Base-by-base conservation (phyloP, 2,888 invertebrate genomes). In the Autographa gamma region DNA sequence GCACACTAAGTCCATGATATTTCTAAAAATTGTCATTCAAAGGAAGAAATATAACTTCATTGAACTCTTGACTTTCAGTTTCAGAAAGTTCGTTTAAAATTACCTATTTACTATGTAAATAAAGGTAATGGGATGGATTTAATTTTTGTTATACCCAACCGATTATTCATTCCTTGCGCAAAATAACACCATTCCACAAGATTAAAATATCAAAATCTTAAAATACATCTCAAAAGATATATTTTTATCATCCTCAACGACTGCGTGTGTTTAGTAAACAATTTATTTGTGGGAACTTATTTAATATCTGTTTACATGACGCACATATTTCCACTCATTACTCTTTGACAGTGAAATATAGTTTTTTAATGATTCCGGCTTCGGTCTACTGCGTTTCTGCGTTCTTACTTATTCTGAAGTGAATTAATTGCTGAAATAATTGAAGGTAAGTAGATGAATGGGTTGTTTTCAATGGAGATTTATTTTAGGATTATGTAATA, bases 281-380 rank as follows among this genome's bases (percentile, higher is more conserved):
- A 67, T 66, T 66, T 76, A 76, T 73, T 71, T 34, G 63, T 54
- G 64, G 64, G 73, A 63, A 69, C 32, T 66, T 84, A 79, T 84
- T 74, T 73, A 66, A 69, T 73, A 60, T 60, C 71, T 77, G 77
- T 73, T 74, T 83, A 81, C 84, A 82, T 52, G 77, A 70, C 68
- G 69, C 25, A 16, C 19, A 71, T 66, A 68, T 84, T 81, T 79
- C 52, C 38, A 61, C 66, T 77, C 73, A 73, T 81, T 77, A 79
- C 38, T 62, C 16, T 13, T 11, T 63, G 77, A 79, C 84, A 69
- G 32, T 76, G 59, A 82, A 43, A 2, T 74, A 82, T 74, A 16
- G 61, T 8, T 63, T 69, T 82, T 82, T 71, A 82, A 84, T 82
- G 69, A 79, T 64, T 63, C 18, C 31, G 3, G 58, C 34, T 16